Evolutionary conservation across 2,888 invertebrate genomes (phyloP).

Genomic region (Dinocampus coccinellae): DNA sequence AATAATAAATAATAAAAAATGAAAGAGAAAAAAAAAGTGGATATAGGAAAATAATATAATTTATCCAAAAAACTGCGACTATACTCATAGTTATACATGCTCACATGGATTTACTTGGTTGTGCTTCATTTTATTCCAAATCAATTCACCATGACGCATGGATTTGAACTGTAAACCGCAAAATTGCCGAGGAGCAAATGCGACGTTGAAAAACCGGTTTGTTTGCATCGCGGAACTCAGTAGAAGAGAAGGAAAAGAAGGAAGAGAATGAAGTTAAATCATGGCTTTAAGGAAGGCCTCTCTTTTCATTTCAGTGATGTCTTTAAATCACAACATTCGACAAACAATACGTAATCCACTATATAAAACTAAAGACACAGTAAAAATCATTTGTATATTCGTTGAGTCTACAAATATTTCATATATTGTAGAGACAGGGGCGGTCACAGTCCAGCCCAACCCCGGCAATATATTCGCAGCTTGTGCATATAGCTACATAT

Average conservation of each 20-base stretch:
- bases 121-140: constrained; percentile 23
- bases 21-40: background rate
- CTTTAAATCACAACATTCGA: background rate
- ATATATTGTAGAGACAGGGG: constrained; percentile 27
- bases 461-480: constrained; percentile 5
- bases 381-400: too few relatives aligned
- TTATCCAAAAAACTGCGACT: background rate
- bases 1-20: too few relatives aligned
- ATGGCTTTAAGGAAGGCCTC: background rate
- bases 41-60: background rate
- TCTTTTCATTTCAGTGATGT: background rate
- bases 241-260: too few relatives aligned
- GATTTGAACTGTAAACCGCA: constrained; percentile 38
- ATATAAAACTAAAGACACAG: background rate
- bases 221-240: constrained; percentile 34
- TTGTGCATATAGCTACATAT: background rate
- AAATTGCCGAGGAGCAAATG: constrained; percentile 32
- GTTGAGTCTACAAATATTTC: too few relatives aligned
- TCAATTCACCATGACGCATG: constrained; percentile 26
- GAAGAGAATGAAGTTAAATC: constrained; percentile 32
- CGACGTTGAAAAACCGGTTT: constrained; percentile 34
- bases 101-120: constrained; percentile 21
- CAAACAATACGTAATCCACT: background rate
- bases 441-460: constrained; percentile 24
- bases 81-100: background rate